Conservation (phyloP, 2,113 vertebrate species). For the Clupea harengus region DNA sequence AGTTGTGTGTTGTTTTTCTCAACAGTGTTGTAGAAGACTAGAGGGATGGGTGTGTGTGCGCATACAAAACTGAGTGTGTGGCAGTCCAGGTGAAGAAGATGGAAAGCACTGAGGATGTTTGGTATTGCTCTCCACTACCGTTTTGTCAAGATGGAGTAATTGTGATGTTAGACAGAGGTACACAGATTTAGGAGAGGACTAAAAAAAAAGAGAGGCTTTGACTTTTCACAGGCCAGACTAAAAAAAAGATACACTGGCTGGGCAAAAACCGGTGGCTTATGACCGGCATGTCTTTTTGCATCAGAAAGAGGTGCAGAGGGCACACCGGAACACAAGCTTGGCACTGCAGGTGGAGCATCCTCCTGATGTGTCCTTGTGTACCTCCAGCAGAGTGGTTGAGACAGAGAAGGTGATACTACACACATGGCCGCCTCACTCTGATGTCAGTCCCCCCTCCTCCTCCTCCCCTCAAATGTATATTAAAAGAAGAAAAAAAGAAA, state of each 20-base stretch:
- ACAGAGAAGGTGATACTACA: constrained; percentile 18
- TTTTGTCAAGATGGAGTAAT: neutral
- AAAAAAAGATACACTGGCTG: too few relatives aligned
- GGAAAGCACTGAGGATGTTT: neutral
- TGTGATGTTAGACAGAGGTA: neutral
- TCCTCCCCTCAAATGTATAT: neutral
- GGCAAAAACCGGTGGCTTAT: neutral
- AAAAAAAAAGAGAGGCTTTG: neutral
- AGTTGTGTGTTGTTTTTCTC: neutral
- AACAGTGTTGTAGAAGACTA: neutral
- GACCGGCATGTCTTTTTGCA: neutral
- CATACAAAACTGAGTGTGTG: neutral
- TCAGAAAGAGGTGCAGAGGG: neutral
- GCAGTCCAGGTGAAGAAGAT: neutral
- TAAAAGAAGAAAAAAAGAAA: neutral
- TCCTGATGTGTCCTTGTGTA: neutral
- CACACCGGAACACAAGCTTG: neutral
- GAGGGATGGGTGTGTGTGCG: neutral
- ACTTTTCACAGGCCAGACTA: neutral
- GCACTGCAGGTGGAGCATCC: neutral
- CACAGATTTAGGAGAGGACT: neutral
- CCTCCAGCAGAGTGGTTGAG: neutral
- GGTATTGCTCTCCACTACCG: neutral
- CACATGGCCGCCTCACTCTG: neutral
- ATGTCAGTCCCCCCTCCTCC: neutral